Evolutionary conservation across 2,888 invertebrate species (phyloP), one percentile per base, ranked within the genome.

Genomic region (Rhopalosiphum nymphaeae): DNA sequence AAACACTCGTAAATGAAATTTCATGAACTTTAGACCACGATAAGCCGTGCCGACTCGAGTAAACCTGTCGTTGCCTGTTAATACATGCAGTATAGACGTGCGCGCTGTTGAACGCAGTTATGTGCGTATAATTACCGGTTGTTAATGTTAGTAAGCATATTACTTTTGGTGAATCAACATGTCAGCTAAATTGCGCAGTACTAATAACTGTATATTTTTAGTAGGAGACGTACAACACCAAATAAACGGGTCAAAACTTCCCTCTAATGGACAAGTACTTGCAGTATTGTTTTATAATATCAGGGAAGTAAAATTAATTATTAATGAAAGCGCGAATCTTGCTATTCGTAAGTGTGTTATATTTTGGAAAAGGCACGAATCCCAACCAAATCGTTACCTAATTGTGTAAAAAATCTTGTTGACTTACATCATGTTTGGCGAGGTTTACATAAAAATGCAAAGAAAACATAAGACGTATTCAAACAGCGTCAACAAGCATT

Each of bases 401-500:
- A 88, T 88, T 53, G n/a, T 56, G 36, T 88, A 53, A 53, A 88
- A 53, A 53, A 88, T 36, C 53, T 88, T 36, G 53, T 49, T 13
- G 16, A 88, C 53, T 88, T 88, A 53, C 25, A 53, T 88, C 53
- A 88, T 53, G n/a, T 53, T 53, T 56, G 53, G 53, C 36, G 53
- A n/a, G 88, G 21, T 36, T 16, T 53, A 88, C 36, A 88, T 53
- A 53, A 53, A 88, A 88, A 53, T 36, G 16, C 53, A 53, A 88
- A 88, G 9, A 88, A 88, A 53, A n/a, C 87, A 87, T 13, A 87
- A 53, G 88, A 53, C 53, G 53, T 53, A 86, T 88, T 88, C 53
- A 88, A 88, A 53, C 36, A 53, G 53, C n/a, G n/a, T 36, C 36
- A 53, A 88, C 49, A n/a, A 88, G 36, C n/a, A 88, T 53, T 88